phyloP scores from a whole-genome alignment of 2,888 invertebrate genomes.

The Eulithis prunata region DNA sequence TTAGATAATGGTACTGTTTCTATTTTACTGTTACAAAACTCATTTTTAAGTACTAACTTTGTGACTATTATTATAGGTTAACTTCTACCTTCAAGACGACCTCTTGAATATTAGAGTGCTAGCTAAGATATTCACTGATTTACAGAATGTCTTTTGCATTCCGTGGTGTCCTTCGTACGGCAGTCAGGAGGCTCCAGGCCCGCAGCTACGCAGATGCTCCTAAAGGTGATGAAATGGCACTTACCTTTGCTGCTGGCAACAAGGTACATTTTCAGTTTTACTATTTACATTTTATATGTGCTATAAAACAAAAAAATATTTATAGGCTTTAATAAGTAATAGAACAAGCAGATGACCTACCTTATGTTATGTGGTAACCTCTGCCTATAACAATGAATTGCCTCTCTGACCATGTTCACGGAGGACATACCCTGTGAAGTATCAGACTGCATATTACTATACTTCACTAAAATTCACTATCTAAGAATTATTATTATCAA shows the following conservation, averaged over 20 bases:
- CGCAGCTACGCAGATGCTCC: conserved; percentile 88
- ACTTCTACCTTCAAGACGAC: conserved; percentile 2
- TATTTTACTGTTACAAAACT: neutral
- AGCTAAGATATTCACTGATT: neutral
- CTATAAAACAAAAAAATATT: too few species aligned
- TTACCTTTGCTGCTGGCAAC: conserved; percentile 96
- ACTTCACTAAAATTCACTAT: too few species aligned
- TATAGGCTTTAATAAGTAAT: too few species aligned
- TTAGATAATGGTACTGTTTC: neutral
- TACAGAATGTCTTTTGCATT: conserved; percentile 83
- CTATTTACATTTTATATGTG: neutral
- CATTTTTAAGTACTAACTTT: neutral
- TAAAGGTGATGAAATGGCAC: conserved; percentile 89
- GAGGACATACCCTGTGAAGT: too few species aligned
- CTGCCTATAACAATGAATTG: too few species aligned
- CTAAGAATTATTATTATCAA: too few species aligned
- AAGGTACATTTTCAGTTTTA: conserved; percentile 82
- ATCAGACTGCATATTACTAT: too few species aligned
- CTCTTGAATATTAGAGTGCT: neutral
- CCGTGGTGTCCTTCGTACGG: conserved; percentile 74
- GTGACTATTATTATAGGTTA: conserved; percentile 42
- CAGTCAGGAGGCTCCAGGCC: conserved; percentile 75
- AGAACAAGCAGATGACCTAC: too few species aligned
- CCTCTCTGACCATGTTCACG: too few species aligned
- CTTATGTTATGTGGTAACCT: too few species aligned